Evolutionary conservation across 2,888 invertebrate species (phyloP).

Genomic region (Tillus elongatus): DNA sequence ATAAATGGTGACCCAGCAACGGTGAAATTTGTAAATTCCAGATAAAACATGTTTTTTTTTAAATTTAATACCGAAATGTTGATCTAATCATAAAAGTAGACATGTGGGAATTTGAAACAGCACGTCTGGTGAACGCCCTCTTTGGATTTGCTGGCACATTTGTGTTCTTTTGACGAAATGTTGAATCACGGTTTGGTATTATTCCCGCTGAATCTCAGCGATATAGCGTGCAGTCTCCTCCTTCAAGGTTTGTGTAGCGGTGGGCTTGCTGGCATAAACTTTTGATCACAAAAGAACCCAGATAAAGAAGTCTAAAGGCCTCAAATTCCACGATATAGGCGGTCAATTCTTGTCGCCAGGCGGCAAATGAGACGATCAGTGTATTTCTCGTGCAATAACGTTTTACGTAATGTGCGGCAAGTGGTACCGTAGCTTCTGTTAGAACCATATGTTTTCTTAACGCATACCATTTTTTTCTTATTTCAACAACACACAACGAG

Average conservation of each 20-base stretch:
- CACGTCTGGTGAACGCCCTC: background rate
- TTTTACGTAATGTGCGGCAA: conserved; percentile 4
- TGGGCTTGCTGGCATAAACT: background rate
- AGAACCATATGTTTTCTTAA: background rate
- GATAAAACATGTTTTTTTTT: too few relatives aligned
- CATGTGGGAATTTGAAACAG: too few relatives aligned
- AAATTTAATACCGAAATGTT: too few relatives aligned
- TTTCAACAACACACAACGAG: too few relatives aligned
- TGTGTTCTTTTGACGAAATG: background rate
- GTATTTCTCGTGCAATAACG: conserved; percentile 1
- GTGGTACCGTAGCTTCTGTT: conserved; percentile 1
- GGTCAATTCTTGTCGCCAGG: conserved; percentile 2
- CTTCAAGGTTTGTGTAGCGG: conserved; percentile 3
- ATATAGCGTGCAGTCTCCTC: background rate
- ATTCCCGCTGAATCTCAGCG: conserved; percentile 1
- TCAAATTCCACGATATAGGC: conserved; percentile 1
- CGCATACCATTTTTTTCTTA: background rate
- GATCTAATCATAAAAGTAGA: too few relatives aligned
- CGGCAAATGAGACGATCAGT: too few relatives aligned
- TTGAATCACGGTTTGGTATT: conserved; percentile 2
- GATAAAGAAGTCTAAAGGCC: background rate
- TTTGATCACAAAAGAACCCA: conserved; percentile 1
- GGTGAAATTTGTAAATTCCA: too few relatives aligned
- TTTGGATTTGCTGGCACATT: conserved; percentile 23
- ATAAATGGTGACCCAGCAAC: too few relatives aligned